Percentiles rank a stretch among this genome's conserved stretches.
These are phyloP conservation scores for Anolis apletophallus DNA, from an alignment of 2,797 vertebrate genomes.

Conservation along the genomic window DNA sequence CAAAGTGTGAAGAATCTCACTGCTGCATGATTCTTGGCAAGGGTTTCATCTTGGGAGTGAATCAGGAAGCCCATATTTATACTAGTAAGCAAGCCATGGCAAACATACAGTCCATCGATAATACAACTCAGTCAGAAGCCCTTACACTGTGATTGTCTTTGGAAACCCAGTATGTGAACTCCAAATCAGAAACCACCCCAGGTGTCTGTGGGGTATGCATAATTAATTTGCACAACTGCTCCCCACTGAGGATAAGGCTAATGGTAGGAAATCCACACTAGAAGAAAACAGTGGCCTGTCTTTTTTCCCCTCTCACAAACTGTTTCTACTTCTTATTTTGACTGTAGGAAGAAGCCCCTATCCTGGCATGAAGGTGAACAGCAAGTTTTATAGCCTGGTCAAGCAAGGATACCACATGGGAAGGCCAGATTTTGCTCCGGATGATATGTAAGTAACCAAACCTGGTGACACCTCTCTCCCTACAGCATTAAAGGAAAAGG, in stretches of 20 bases:
- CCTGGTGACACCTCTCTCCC: background rate
- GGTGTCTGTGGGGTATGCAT: background rate
- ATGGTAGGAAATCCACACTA: background rate
- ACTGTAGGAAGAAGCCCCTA: slow-evolving; percentile 92
- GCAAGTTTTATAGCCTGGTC: slow-evolving; percentile 96
- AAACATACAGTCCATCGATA: too few species aligned
- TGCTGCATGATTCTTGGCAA: too few species aligned
- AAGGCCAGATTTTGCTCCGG: slow-evolving; percentile 89
- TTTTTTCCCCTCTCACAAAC: background rate
- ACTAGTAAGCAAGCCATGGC: too few species aligned
- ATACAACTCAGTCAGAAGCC: background rate
- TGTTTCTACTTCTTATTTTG: slow-evolving; percentile 10
- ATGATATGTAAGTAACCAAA: slow-evolving; percentile 86
- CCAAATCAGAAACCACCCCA: too few species aligned
- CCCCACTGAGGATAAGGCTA: too few species aligned
- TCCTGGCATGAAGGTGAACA: slow-evolving; percentile 92
- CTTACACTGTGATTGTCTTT: background rate
- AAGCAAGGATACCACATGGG: slow-evolving; percentile 96
- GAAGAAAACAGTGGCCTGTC: background rate
- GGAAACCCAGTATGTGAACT: background rate
- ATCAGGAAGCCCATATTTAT: too few species aligned
- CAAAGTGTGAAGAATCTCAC: too few species aligned
- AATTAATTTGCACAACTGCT: too few species aligned
- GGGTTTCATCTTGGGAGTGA: too few species aligned
- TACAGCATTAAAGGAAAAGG: rapidly evolving